Conservation (phyloP, 1,140 invertebrate species). For the Latrodectus geometricus region DNA sequence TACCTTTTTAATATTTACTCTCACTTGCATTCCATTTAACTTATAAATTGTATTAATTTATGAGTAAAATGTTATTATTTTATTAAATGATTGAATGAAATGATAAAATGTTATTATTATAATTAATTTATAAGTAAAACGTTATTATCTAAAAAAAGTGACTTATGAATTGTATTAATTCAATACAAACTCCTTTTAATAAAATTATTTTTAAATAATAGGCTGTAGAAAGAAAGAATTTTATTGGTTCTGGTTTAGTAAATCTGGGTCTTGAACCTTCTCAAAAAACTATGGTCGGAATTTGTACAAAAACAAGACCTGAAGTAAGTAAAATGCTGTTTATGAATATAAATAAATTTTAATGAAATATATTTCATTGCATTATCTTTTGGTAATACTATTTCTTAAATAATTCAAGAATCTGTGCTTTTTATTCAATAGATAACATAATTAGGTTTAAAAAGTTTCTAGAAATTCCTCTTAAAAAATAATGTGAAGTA, state of each 20-base stretch:
- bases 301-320: slow-evolving; percentile 45
- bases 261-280: slow-evolving; percentile 6
- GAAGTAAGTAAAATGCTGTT: slow-evolving; percentile 14
- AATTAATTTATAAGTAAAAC: too few species aligned
- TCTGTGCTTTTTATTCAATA: neutral
- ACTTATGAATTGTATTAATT: neutral
- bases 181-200: neutral
- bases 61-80: too few species aligned
- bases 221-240: slow-evolving; percentile 34
- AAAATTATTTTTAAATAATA: neutral
- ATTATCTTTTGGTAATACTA: neutral
- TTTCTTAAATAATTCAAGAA: neutral
- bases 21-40: neutral
- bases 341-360: neutral
- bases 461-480: too few species aligned
- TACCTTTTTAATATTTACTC: too few species aligned
- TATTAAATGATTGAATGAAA: too few species aligned
- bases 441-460: too few species aligned
- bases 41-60: neutral
- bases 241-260: slow-evolving; percentile 41
- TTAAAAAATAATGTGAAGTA: too few species aligned
- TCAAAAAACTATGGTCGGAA: slow-evolving; percentile 30
- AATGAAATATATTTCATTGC: neutral
- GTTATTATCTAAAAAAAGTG: too few species aligned
- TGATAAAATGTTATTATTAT: too few species aligned